Base-by-base conservation (phyloP, 2,888 invertebrate species). In the Tyria jacobaeae region DNA sequence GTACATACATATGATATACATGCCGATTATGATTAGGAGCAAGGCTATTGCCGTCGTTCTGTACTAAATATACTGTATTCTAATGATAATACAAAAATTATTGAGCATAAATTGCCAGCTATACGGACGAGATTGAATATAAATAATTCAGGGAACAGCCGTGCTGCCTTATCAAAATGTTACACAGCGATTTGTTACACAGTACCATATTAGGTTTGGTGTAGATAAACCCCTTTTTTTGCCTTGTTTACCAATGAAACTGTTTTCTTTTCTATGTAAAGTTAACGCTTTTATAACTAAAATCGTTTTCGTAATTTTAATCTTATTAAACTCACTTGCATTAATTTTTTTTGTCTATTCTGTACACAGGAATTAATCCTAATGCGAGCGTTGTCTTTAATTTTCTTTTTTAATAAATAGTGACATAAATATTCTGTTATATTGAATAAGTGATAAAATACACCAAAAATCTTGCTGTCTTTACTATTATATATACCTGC, bases 111-210 rank as follows among this genome's bases (percentile, higher is more conserved):
- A 81, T 81, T 78, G 73, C 64, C 68, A 65, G 63, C 71, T 58
- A 60, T 71, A 59, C 67, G 54, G 56, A 55, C 67, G 61, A 79
- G 76, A 83, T 83, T 83, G 80, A 77, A 78, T 75, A 80, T 81
- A 80, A 80, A 82, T 82, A 78, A 81, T 81, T 81, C 82, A 78
- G 56, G 59, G 37, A 64, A 35, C 51, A 59, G 37, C 52, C 50
- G 60, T 56, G 49, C 25, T 35, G 66, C 64, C 54, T n/a, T 63
- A 66, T 71, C 66, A 75, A 67, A 60, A 67, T 44, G 48, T 63
- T 63, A 62, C 44, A 66, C 52, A 64, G 37, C 64, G 68, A 71
- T 68, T 68, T 67, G 58, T 68, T 62, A 61, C 54, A 25, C n/a
- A n/a, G n/a, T n/a, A 48, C 51, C 37, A 35, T 57, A 50, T 70